Conservation (phyloP, 2,888 invertebrate species). For the Trypoxylon attenuatum region DNA sequence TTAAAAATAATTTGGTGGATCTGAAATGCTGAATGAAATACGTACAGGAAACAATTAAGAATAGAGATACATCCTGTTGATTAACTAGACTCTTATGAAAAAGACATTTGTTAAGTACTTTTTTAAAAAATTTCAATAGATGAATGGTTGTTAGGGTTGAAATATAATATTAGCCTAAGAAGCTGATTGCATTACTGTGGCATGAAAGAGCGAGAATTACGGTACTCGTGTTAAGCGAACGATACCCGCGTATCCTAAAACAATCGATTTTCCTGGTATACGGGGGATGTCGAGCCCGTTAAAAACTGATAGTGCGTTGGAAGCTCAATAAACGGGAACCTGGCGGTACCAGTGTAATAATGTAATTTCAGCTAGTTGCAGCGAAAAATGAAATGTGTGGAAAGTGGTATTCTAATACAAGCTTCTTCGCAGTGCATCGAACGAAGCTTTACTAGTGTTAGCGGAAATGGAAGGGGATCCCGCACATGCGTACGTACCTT, state of each 20-base stretch:
- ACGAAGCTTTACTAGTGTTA: neutral
- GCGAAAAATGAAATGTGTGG: neutral
- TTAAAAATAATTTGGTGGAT: too few species aligned
- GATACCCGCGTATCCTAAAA: neutral
- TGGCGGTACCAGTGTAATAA: too few species aligned
- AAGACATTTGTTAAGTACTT: too few species aligned
- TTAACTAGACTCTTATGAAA: too few species aligned
- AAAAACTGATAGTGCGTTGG: neutral
- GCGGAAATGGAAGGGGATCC: neutral
- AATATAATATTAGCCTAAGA: too few species aligned
- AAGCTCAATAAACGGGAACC: neutral
- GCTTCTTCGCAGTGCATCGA: neutral
- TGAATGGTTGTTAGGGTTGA: too few species aligned
- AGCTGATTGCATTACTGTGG: too few species aligned
- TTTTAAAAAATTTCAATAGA: too few species aligned
- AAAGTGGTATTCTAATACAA: neutral
- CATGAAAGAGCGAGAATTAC: neutral
- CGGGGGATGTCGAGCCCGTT: neutral
- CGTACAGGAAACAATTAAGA: too few species aligned
- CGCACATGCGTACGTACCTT: neutral
- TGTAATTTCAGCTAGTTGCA: neutral
- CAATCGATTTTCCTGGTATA: neutral
- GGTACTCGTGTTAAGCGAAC: neutral
- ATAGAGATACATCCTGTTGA: too few species aligned
- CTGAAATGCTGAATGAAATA: too few species aligned